Base-by-base conservation (phyloP, 2,888 invertebrate genomes). In the Rhagophthalmus giganteus region DNA sequence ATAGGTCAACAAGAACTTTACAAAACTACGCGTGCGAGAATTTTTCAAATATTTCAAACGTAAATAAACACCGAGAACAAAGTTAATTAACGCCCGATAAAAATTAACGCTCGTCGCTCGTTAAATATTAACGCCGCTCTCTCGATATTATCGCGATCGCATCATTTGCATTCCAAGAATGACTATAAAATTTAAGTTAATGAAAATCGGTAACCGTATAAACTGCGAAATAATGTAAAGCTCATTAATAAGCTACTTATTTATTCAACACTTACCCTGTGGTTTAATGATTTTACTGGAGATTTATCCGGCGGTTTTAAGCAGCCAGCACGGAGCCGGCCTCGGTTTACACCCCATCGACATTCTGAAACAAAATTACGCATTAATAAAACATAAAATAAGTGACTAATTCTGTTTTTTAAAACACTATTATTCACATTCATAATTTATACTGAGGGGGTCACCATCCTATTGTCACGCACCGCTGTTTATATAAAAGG, bases 311-410 rank as follows among this genome's bases (percentile, higher is more conserved):
- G 71, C 68, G 55, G 70, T 71, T 59, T 61, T 66, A 33, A 60
- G 63, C 39, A 66, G 71, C 73, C 71, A 70, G 71, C 71, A 60
- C 64, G 55, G 44, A 61, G 70, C 71, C 65, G 70, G 71, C 71
- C 60, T 65, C 55, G 58, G 56, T 60, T 57, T 56, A 52, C 64
- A 64, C 59, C 61, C 66, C 61, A 63, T 61, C 58, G 63, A 62
- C 67, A 67, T 68, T 60, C 70, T 70, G 67, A 46, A 71, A 70
- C 35, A 49, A 49, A 45, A 30, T 24, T 12, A 35, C 25, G 7
- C 12, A 28, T 12, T 26, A 38, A 37, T 31, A 46, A 46, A 46
- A 45, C 8, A 20, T 20, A 35, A 35, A 11, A 20, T 44, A 34
- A 34, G 28, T 24, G 27, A 6, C 16, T 28, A 35, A 26, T 35